These are phyloP conservation scores for Drosophila albomicans DNA, from an alignment of 1,140 invertebrate genomes.

Conservation along the genomic window DNA sequence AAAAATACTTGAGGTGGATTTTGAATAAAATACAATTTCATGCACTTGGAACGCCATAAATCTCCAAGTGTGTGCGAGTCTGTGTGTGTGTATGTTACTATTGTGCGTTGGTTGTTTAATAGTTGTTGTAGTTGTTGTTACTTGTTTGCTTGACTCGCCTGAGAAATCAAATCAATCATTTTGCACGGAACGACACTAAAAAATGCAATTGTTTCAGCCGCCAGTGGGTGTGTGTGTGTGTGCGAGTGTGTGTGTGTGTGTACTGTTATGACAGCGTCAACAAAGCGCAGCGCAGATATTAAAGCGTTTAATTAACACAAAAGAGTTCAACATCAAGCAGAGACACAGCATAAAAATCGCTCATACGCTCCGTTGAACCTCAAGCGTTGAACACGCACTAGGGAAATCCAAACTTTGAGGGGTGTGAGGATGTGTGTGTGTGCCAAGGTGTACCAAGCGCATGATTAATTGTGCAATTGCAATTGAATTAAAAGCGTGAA, in stretches of 20 bases:
- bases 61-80: slow-evolving; percentile 17
- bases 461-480: slow-evolving; percentile 78
- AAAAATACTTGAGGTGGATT: slow-evolving; percentile 45
- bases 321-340: slow-evolving; percentile 74
- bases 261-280: slow-evolving; percentile 74
- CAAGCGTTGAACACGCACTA: slow-evolving; percentile 55
- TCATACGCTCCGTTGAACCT: slow-evolving; percentile 79
- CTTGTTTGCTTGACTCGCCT: slow-evolving; percentile 48
- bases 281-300: slow-evolving; percentile 70
- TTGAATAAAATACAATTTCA: slow-evolving; percentile 57
- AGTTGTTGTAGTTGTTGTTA: slow-evolving; percentile 13
- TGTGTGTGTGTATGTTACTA: slow-evolving; percentile 42
- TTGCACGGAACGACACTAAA: slow-evolving; percentile 76
- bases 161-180: slow-evolving; percentile 81
- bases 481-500: slow-evolving; percentile 80
- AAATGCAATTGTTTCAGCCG: slow-evolving; percentile 71
- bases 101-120: slow-evolving; percentile 68
- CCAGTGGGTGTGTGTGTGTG: slow-evolving; percentile 26
- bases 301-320: slow-evolving; percentile 82
- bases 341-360: slow-evolving; percentile 63
- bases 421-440: slow-evolving; percentile 22
- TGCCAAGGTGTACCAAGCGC: slow-evolving; percentile 76
- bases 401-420: slow-evolving; percentile 44
- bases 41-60: slow-evolving; percentile 73
- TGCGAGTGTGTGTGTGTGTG: slow-evolving; percentile 21